These are phyloP conservation scores for Chionis minor DNA, from an alignment of 2,113 vertebrate species.

Conservation along the genomic window DNA sequence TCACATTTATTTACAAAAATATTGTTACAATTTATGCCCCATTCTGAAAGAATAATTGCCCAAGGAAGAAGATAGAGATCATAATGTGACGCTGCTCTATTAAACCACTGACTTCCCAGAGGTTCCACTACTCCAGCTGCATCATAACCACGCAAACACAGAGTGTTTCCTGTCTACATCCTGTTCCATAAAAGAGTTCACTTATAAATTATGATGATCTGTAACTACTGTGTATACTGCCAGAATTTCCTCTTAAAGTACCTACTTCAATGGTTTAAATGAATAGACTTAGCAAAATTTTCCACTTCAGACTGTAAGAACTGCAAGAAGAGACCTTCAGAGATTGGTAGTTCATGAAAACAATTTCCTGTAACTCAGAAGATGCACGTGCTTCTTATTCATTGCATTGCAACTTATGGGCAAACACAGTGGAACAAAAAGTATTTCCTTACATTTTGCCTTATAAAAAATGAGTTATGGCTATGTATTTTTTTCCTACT, in stretches of 20 bases:
- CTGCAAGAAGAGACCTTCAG: background rate
- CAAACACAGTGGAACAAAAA: background rate
- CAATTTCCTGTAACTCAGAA: background rate
- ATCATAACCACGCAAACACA: background rate
- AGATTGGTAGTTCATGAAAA: background rate
- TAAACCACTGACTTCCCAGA: background rate
- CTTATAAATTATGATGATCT: background rate
- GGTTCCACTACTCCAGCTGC: background rate
- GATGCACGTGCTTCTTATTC: background rate
- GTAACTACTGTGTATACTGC: background rate
- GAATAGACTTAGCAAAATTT: background rate
- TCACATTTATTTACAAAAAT: background rate
- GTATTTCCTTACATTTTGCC: background rate
- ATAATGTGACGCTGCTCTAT: background rate
- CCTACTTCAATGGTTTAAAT: background rate
- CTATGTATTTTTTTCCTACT: background rate
- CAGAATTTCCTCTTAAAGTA: background rate
- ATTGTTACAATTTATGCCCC: background rate
- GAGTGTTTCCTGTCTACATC: background rate
- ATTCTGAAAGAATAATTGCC: background rate
- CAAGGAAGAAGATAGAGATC: background rate
- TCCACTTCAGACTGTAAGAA: background rate
- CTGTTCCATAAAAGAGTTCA: background rate
- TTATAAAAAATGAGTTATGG: background rate
- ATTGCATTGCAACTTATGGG: background rate